Conservation (phyloP, 2,797 vertebrate species). For the Dendrocincla fuliginosa region DNA sequence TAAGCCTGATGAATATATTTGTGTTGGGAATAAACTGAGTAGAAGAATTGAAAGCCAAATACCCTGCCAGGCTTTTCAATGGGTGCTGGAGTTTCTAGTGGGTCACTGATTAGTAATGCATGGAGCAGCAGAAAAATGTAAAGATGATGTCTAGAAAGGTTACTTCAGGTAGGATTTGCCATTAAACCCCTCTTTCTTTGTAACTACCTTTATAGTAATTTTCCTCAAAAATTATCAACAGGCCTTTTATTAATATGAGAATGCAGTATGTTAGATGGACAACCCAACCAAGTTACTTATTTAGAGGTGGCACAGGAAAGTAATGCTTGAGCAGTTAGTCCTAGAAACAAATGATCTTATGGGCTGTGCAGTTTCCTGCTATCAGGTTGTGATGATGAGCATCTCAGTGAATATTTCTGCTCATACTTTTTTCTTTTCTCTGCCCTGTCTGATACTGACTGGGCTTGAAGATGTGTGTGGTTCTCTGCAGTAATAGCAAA, state of each 20-base stretch:
- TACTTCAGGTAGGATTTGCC: slow-evolving; percentile 80
- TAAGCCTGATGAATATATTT: slow-evolving; percentile 78
- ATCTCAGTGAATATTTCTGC: slow-evolving; percentile 78
- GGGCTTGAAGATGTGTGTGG: neutral
- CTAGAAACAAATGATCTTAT: slow-evolving; percentile 74
- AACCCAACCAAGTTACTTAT: slow-evolving; percentile 52
- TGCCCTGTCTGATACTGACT: slow-evolving; percentile 41
- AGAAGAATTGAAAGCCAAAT: slow-evolving; percentile 84
- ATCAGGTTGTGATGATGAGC: slow-evolving; percentile 75
- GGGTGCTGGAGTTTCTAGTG: slow-evolving; percentile 84
- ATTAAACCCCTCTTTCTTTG: slow-evolving; percentile 54
- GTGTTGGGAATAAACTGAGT: slow-evolving; percentile 83
- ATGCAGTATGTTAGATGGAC: slow-evolving; percentile 65
- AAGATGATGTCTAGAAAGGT: slow-evolving; percentile 77
- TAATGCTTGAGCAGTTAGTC: slow-evolving; percentile 80
- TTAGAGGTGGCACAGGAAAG: slow-evolving; percentile 74
- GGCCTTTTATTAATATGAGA: slow-evolving; percentile 73
- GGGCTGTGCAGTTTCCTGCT: slow-evolving; percentile 39
- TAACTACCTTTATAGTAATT: slow-evolving; percentile 59
- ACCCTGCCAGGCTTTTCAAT: slow-evolving; percentile 83
- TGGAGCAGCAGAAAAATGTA: slow-evolving; percentile 78
- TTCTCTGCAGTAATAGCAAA: slow-evolving; percentile 4
- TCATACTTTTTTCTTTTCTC: slow-evolving; percentile 57
- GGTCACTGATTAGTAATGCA: slow-evolving; percentile 85
- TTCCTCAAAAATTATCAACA: slow-evolving; percentile 47